Evolutionary conservation across 2,113 vertebrate genomes (phyloP).

Genomic region (Rafetus swinhoei): DNA sequence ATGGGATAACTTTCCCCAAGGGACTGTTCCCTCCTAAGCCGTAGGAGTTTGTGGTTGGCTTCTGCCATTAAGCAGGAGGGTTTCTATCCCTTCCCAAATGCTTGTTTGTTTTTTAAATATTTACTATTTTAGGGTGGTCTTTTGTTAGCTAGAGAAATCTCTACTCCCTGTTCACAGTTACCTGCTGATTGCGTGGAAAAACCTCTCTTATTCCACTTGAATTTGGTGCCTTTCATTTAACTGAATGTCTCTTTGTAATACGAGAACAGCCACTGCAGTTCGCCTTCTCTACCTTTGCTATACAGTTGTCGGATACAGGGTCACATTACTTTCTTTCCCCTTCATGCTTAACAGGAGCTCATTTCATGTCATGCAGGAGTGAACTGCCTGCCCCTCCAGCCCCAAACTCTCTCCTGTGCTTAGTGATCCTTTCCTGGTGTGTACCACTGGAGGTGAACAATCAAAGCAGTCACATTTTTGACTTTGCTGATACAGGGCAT

Average conservation of each 20-base stretch:
- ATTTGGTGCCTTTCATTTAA: background rate
- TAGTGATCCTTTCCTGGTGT: background rate
- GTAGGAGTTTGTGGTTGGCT: background rate
- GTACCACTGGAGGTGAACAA: background rate
- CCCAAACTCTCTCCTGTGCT: background rate
- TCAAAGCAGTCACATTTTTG: background rate
- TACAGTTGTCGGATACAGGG: background rate
- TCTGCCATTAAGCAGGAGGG: background rate
- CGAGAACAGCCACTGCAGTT: background rate
- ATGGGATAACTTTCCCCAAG: conserved; percentile 29
- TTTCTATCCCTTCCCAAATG: background rate
- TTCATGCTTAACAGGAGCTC: background rate
- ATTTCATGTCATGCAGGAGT: background rate
- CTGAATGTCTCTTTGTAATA: background rate
- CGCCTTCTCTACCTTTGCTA: background rate
- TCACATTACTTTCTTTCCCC: background rate
- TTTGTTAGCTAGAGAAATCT: background rate
- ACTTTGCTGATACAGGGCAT: background rate
- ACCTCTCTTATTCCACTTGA: background rate
- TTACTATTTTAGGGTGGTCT: background rate
- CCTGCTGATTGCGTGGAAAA: background rate
- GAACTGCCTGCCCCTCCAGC: background rate
- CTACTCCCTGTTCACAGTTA: background rate
- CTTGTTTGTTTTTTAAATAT: background rate
- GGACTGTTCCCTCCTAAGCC: conserved; percentile 4